phyloP scores from a whole-genome alignment of 2,113 vertebrate genomes.

The Xenopus tropicalis region UCB_Xtro_10.0 CM004448.2:14103001-14103500 shows the following conservation, averaged over 20 bases:
- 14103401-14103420: no score
- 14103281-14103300: background rate
- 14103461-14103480: no score
- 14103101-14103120: background rate
- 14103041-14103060: no score
- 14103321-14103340: background rate
- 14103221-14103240: background rate
- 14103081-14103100: no score
- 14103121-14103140: background rate
- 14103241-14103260: background rate
- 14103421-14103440: no score
- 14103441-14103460: no score
- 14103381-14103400: background rate
- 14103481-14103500: no score
- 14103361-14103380: background rate
- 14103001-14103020: no score
- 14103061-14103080: no score
- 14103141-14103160: background rate
- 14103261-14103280: background rate
- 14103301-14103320: background rate
- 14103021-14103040: no score
- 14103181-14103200: no score
- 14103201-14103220: background rate
- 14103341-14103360: background rate
- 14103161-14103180: no score